A percentile compares a stretch with the other conserved stretches of the same genome.
Evolutionary conservation across 2,888 invertebrate species (phyloP).

Genomic region (Hymenopus coronatus): DNA sequence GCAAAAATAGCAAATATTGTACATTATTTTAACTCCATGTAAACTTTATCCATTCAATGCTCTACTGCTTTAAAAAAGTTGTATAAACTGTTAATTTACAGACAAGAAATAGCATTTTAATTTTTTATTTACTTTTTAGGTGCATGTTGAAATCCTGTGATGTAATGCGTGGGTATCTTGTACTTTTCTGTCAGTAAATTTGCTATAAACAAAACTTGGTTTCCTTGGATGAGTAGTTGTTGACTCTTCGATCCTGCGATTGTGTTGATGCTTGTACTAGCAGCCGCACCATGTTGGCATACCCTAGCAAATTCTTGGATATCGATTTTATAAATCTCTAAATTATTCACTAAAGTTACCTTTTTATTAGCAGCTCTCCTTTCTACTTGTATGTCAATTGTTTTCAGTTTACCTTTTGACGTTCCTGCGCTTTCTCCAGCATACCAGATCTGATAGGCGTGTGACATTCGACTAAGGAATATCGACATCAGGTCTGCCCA

Average conservation of each 20-base stretch:
- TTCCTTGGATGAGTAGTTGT: slow-evolving; percentile 86
- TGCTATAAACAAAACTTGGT: slow-evolving; percentile 67
- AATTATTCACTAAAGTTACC: slow-evolving; percentile 86
- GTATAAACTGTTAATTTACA: too few species aligned
- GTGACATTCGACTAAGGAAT: slow-evolving; percentile 67
- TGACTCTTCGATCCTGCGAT: slow-evolving; percentile 68
- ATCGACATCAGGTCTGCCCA: slow-evolving; percentile 71
- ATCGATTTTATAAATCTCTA: slow-evolving; percentile 82
- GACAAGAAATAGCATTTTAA: too few species aligned
- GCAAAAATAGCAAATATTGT: too few species aligned
- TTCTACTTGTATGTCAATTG: slow-evolving; percentile 73
- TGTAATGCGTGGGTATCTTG: slow-evolving; percentile 69
- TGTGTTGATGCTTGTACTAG: slow-evolving; percentile 77
- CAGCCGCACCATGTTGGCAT: slow-evolving; percentile 83
- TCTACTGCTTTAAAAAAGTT: too few species aligned
- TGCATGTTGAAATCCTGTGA: slow-evolving; percentile 72
- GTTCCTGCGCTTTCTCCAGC: slow-evolving; percentile 37
- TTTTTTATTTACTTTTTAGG: slow-evolving; percentile 49
- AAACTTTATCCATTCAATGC: too few species aligned
- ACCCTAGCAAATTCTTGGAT: slow-evolving; percentile 73
- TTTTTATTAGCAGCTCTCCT: slow-evolving; percentile 86
- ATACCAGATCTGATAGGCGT: slow-evolving; percentile 60
- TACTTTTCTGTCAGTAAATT: slow-evolving; percentile 67
- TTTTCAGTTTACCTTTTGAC: slow-evolving; percentile 68
- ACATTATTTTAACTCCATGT: too few species aligned